phyloP scores from a whole-genome alignment of 1,140 invertebrate genomes.

The Ephestia elutella region DNA sequence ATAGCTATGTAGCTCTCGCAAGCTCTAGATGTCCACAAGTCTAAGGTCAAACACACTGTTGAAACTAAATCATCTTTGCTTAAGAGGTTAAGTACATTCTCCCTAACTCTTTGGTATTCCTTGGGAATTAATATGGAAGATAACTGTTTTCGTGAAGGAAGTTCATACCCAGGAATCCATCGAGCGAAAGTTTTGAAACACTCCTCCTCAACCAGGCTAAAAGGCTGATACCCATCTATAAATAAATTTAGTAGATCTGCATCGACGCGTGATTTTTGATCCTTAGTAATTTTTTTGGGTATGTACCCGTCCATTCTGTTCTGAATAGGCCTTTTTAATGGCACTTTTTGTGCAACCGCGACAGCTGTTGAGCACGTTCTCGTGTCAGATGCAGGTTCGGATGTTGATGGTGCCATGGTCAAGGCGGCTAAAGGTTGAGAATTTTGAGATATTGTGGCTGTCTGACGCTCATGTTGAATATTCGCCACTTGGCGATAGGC shows the following conservation, averaged over 20 bases:
- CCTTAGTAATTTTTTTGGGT: slow-evolving; percentile 2
- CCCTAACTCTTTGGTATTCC: slow-evolving; percentile 9
- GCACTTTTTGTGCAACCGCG: too few relatives aligned
- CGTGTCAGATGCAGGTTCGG: too few relatives aligned
- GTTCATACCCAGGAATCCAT: slow-evolving; percentile 12
- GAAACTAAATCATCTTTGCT: background rate
- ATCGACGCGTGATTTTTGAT: slow-evolving; percentile 10
- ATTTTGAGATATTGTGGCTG: too few relatives aligned
- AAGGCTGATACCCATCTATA: slow-evolving; percentile 1
- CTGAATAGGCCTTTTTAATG: too few relatives aligned
- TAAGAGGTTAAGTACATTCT: background rate
- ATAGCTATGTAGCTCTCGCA: slow-evolving; percentile 1
- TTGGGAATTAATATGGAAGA: slow-evolving; percentile 18
- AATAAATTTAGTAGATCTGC: slow-evolving; percentile 11
- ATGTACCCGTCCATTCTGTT: too few relatives aligned
- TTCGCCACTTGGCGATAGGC: too few relatives aligned
- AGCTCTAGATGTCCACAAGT: slow-evolving; percentile 7
- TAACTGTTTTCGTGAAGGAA: slow-evolving; percentile 13
- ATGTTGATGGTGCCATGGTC: too few relatives aligned
- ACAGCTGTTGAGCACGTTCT: too few relatives aligned
- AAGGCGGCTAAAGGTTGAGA: too few relatives aligned
- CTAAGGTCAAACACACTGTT: background rate
- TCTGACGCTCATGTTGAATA: too few relatives aligned
- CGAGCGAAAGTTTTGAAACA: slow-evolving; percentile 12
- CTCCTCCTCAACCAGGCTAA: slow-evolving; percentile 11